Conservation (phyloP, 2,113 vertebrate genomes). For the Thamnaconus septentrionalis region DNA sequence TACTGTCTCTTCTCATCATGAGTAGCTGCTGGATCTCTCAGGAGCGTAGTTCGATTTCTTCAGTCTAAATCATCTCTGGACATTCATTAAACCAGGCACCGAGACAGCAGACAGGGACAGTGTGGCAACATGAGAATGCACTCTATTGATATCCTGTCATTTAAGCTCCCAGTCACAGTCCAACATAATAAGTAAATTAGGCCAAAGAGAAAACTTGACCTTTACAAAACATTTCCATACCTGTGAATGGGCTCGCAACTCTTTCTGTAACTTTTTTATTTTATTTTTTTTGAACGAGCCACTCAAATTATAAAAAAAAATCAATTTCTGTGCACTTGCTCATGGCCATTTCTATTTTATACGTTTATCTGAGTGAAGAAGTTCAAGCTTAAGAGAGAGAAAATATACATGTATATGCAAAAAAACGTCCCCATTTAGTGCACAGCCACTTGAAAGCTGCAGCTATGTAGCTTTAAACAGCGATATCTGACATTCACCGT, state of each 20-base stretch:
- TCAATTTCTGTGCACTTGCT: conserved; percentile 2
- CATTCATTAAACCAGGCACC: conserved; percentile 58
- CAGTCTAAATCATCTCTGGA: conserved; percentile 60
- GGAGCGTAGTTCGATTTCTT: conserved; percentile 46
- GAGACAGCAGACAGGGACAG: conserved; percentile 44
- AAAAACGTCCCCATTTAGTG: too few relatives aligned
- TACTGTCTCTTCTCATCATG: conserved; percentile 46
- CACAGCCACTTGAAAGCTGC: too few relatives aligned
- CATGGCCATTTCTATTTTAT: background rate
- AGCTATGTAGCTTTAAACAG: too few relatives aligned
- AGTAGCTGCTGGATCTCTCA: conserved; percentile 35
- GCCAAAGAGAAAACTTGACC: conserved; percentile 18
- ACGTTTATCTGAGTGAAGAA: too few relatives aligned
- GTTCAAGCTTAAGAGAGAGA: too few relatives aligned
- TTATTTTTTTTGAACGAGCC: background rate
- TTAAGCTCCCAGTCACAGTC: conserved; percentile 37
- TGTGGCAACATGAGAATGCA: conserved; percentile 49
- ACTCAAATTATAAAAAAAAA: conserved; percentile 5
- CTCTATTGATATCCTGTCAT: conserved; percentile 53
- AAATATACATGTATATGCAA: too few relatives aligned
- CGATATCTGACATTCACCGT: too few relatives aligned
- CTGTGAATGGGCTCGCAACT: conserved; percentile 10
- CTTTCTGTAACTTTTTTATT: conserved; percentile 11
- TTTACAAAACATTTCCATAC: conserved; percentile 23
- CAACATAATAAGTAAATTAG: conserved; percentile 40